phyloP scores from a whole-genome alignment of 2,797 vertebrate species.

The Myotis daubentonii region DNA sequence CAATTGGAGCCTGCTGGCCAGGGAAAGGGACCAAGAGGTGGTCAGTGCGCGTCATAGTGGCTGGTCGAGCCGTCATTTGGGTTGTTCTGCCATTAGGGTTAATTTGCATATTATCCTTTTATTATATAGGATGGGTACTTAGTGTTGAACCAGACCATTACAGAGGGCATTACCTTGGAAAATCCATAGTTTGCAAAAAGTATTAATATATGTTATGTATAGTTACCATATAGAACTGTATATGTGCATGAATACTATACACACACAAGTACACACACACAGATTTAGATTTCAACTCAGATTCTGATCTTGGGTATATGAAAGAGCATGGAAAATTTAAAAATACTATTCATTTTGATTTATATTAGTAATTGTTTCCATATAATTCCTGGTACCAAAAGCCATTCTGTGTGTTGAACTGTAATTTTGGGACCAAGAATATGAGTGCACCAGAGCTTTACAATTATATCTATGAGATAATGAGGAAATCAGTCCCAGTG shows the following conservation, averaged over 20 bases:
- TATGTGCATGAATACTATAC: not conserved
- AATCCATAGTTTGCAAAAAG: not conserved
- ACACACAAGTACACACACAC: not conserved
- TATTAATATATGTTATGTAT: not conserved
- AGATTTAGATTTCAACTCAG: not conserved
- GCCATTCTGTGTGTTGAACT: not conserved
- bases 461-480: not conserved
- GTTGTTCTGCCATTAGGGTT: no score
- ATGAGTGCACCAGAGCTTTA: not conserved
- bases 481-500: not conserved
- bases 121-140: not conserved
- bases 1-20: no score
- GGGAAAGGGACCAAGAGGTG: no score
- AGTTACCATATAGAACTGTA: not conserved
- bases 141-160: not conserved
- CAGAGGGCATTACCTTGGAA: not conserved
- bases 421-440: not conserved
- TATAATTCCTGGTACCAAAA: not conserved
- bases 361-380: constrained; percentile 2
- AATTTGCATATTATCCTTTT: no score
- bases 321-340: not conserved
- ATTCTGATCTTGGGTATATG: not conserved
- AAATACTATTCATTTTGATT: not conserved
- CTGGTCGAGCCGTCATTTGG: no score
- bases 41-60: no score